Percentiles rank a stretch among this genome's conserved stretches.
Conservation (phyloP, 2,888 invertebrate genomes). For the Microdon myrmicae region DNA sequence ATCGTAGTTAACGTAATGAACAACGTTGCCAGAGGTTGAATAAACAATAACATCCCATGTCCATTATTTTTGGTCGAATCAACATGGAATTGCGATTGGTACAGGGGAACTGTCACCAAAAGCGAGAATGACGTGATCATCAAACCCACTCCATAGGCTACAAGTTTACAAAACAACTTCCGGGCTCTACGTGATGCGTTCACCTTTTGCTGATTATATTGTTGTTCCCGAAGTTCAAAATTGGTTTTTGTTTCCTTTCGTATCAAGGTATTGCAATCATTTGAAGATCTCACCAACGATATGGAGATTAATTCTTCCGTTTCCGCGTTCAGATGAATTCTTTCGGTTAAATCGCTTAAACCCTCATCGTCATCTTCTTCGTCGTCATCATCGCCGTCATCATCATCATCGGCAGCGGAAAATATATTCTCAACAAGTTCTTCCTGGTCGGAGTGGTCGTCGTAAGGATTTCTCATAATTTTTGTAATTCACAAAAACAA, state of each 20-base stretch:
- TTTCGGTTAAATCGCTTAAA: slow-evolving; percentile 37
- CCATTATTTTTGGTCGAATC: slow-evolving; percentile 52
- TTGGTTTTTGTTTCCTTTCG: slow-evolving; percentile 47
- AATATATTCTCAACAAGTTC: slow-evolving; percentile 55
- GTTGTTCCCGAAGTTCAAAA: slow-evolving; percentile 45
- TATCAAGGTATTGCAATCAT: slow-evolving; percentile 41
- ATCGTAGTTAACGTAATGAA: slow-evolving; percentile 50
- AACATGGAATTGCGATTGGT: slow-evolving; percentile 58
- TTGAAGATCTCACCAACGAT: slow-evolving; percentile 37
- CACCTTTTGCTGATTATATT: slow-evolving; percentile 46
- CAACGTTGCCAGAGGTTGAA: slow-evolving; percentile 54
- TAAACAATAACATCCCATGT: slow-evolving; percentile 55
- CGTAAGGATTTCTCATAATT: slow-evolving; percentile 41
- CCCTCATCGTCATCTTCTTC: slow-evolving; percentile 54
- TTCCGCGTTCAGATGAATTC: slow-evolving; percentile 51
- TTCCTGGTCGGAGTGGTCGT: slow-evolving; percentile 54
- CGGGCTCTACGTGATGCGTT: slow-evolving; percentile 47
- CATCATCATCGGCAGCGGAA: slow-evolving; percentile 53
- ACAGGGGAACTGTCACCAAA: slow-evolving; percentile 69
- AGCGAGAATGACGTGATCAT: slow-evolving; percentile 68
- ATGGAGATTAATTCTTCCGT: slow-evolving; percentile 51
- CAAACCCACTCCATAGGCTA: slow-evolving; percentile 67
- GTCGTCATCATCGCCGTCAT: slow-evolving; percentile 51
- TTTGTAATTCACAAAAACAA: slow-evolving; percentile 21
- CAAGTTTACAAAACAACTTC: slow-evolving; percentile 39